These are phyloP conservation scores for Anoplolepis gracilipes DNA, from an alignment of 1,140 invertebrate species.

Conservation along the genomic window DNA sequence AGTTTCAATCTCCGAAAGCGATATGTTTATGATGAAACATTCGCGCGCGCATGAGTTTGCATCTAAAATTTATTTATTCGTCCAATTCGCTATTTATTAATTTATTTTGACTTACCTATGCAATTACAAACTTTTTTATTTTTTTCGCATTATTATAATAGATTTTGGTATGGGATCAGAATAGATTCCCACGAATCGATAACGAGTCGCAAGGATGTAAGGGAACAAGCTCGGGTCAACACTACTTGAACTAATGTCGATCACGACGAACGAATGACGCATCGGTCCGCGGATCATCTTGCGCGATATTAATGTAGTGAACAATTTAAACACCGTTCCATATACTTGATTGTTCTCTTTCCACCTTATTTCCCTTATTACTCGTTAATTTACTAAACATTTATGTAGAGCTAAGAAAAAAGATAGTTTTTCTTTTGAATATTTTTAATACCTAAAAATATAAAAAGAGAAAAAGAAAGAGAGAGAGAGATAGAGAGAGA, in stretches of 20 bases:
- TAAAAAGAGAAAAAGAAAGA: not conserved
- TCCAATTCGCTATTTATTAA: not conserved
- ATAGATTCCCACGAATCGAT: slow-evolving; percentile 73
- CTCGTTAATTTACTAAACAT: not conserved
- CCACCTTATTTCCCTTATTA: not conserved
- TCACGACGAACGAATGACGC: slow-evolving; percentile 77
- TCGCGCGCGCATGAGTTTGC: not conserved
- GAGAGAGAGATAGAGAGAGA: not conserved
- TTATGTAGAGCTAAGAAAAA: not conserved
- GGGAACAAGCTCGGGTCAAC: slow-evolving; percentile 77
- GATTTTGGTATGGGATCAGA: slow-evolving; percentile 58
- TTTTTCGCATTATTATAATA: not conserved
- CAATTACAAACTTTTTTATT: not conserved
- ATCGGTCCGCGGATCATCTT: slow-evolving; percentile 78
- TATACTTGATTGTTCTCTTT: not conserved
- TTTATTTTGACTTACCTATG: not conserved
- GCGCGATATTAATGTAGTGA: slow-evolving; percentile 58
- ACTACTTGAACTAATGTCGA: slow-evolving; percentile 81
- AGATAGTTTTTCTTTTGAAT: not conserved
- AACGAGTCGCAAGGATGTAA: slow-evolving; percentile 71
- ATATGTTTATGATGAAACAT: not conserved
- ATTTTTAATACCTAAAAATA: not conserved
- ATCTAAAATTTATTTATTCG: not conserved
- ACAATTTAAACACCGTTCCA: slow-evolving; percentile 59
- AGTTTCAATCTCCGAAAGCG: not conserved